Base-by-base conservation (phyloP, 2,888 invertebrate species). In the Phorcus lineatus region DNA sequence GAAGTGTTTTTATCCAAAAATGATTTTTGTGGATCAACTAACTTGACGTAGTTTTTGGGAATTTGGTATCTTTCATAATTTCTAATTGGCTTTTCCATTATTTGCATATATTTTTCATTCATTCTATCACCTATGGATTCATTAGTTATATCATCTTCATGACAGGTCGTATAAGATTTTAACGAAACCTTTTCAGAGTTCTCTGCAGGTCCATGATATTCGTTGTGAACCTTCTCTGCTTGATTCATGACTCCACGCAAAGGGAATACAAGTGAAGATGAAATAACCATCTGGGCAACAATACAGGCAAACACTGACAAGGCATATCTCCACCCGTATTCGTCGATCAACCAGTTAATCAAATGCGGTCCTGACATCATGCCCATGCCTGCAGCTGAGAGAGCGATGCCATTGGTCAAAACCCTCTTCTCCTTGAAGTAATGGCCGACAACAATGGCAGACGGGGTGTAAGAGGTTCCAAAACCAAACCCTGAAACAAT, bases 261-360 rank as follows among this genome's bases (percentile, higher is more conserved):
- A 13, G 70, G 70, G 19, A 70, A 70, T n/a, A 70, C 22, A 11
- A 70, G 47, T n/a, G n/a, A 40, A 9, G 31, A 28, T 16, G 36
- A 13, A 6, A 70, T 19, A 13, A 36, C 36, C 36, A 70, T 36
- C 47, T 70, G 70, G 1, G 47, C n/a, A 7, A 19, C 19, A 16
- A 70, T n/a, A 9, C 40, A 70, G 19, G 17, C 40, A 19, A 70
- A 36, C 1, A 36, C 36, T 19, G 22, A 9, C n/a, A 70, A 13
- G 7, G 70, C 36, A 9, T 1, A 16, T 36, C 70, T 11, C 70
- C 70, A 70, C 3, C 70, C 70, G 11, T 16, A 70, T 19, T 70
- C n/a, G 4, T 70, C 70, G n/a, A 70, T 40, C 70, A 70, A 11
- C 70, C 70, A 70, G 47, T 40, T 40, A 70, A 70, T 70, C 70